Evolutionary conservation across 2,888 invertebrate species (phyloP).

Genomic region (Helleia helle): DNA sequence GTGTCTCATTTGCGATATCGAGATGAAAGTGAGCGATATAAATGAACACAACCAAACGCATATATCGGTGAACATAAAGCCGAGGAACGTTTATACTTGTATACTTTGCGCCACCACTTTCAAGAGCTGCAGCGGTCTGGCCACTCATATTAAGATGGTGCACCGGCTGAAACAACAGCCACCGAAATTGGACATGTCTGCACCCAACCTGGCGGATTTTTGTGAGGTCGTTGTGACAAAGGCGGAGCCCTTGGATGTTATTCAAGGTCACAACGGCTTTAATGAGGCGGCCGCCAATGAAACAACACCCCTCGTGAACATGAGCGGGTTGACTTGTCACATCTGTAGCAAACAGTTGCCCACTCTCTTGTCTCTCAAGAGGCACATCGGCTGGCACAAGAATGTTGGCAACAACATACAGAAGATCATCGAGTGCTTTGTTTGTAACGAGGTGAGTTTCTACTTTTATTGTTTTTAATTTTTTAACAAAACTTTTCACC

Average conservation of each 20-base stretch:
- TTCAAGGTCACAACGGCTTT: slow-evolving; percentile 68
- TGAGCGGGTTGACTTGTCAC: slow-evolving; percentile 57
- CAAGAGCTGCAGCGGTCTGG: slow-evolving; percentile 52
- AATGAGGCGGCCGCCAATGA: slow-evolving; percentile 39
- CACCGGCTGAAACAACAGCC: slow-evolving; percentile 42
- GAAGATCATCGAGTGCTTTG: slow-evolving; percentile 52
- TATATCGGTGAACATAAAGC: slow-evolving; percentile 49
- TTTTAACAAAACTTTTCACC: too few relatives aligned
- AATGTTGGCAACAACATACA: slow-evolving; percentile 51
- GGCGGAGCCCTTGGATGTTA: slow-evolving; percentile 63
- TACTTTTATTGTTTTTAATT: too few relatives aligned
- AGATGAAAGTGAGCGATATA: slow-evolving; percentile 56
- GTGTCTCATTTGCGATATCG: slow-evolving; percentile 59
- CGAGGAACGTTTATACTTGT: slow-evolving; percentile 61
- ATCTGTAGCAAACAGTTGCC: slow-evolving; percentile 60
- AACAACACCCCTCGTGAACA: slow-evolving; percentile 32
- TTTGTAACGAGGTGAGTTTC: slow-evolving; percentile 56
- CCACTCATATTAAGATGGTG: slow-evolving; percentile 58
- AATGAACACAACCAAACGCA: slow-evolving; percentile 63
- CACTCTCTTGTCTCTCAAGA: slow-evolving; percentile 53
- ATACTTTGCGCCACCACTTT: slow-evolving; percentile 52
- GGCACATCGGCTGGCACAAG: slow-evolving; percentile 63
- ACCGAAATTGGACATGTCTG: slow-evolving; percentile 24
- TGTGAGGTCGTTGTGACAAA: slow-evolving; percentile 73
- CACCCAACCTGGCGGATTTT: slow-evolving; percentile 62